Evolutionary conservation across 1,140 invertebrate genomes (phyloP).

Genomic region (Euura lappo): DNA sequence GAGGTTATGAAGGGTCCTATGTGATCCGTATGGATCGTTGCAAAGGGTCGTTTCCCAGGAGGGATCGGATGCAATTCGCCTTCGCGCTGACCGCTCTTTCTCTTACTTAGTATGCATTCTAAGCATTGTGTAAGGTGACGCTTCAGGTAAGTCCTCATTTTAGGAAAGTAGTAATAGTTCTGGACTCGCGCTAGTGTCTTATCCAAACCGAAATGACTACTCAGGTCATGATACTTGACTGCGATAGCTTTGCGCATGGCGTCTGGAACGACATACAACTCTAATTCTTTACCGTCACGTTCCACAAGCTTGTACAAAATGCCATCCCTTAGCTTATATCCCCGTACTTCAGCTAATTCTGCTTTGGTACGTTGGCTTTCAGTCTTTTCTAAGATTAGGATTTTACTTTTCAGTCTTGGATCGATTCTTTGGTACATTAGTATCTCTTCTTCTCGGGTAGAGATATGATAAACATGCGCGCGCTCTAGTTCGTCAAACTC

Average conservation of each 20-base stretch:
- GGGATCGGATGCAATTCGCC: constrained; percentile 27
- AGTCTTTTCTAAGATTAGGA: constrained; percentile 9
- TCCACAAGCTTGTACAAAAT: constrained; percentile 1
- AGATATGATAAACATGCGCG: constrained; percentile 16
- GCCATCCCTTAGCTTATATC: constrained; percentile 17
- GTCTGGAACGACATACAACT: constrained; percentile 17
- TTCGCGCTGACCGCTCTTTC: constrained; percentile 16
- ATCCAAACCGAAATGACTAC: constrained; percentile 23
- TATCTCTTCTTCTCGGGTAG: constrained; percentile 17
- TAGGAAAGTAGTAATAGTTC: constrained; percentile 23
- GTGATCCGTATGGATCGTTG: constrained; percentile 27
- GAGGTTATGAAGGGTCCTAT: constrained; percentile 22
- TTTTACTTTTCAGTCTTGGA: background rate
- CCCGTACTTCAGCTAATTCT: background rate
- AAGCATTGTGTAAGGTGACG: constrained; percentile 23
- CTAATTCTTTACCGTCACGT: background rate
- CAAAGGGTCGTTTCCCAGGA: constrained; percentile 23
- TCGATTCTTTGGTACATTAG: constrained; percentile 20
- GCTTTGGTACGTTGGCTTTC: constrained; percentile 5
- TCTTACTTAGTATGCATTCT: constrained; percentile 22
- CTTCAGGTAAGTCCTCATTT: constrained; percentile 18
- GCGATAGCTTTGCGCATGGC: constrained; percentile 20
- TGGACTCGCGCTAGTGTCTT: constrained; percentile 17
- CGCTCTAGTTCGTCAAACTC: background rate
- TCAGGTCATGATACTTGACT: constrained; percentile 18